A percentile compares a stretch with the other conserved stretches of the same genome.
Conservation (phyloP, 2,113 vertebrate species). For the Pyxicephalus adspersus region DNA sequence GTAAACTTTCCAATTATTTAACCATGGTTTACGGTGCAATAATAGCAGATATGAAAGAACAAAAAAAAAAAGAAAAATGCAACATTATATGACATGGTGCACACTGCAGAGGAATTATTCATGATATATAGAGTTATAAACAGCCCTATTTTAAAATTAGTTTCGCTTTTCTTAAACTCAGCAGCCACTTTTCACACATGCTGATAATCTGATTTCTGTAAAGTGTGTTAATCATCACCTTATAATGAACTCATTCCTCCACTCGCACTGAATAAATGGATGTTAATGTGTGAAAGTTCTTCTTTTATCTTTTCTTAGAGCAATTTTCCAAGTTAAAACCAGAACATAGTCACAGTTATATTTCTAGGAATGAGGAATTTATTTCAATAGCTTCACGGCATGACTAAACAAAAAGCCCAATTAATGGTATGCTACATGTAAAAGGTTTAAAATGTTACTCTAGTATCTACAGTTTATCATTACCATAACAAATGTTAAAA, state of each 20-base stretch:
- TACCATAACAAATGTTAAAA: too few species aligned
- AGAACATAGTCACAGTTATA: neutral
- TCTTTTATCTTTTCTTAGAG: constrained; percentile 13
- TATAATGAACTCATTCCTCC: constrained; percentile 52
- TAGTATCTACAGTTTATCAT: neutral
- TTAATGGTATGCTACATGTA: neutral
- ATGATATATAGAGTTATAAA: constrained; percentile 45
- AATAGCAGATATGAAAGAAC: neutral
- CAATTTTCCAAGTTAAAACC: constrained; percentile 7
- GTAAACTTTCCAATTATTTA: constrained; percentile 17
- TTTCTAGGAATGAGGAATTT: constrained; percentile 7
- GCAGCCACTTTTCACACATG: constrained; percentile 50
- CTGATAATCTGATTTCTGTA: constrained; percentile 50
- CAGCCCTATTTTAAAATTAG: constrained; percentile 51
- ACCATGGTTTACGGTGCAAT: neutral
- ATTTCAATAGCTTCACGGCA: neutral
- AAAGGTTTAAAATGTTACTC: neutral
- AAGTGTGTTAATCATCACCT: constrained; percentile 49
- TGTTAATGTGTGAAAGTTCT: constrained; percentile 36
- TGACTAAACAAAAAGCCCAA: constrained; percentile 1
- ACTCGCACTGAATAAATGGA: constrained; percentile 45
- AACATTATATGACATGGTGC: neutral
- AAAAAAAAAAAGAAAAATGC: neutral
- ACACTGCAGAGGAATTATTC: constrained; percentile 9
- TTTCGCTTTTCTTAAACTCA: constrained; percentile 50